Evolutionary conservation across 2,113 vertebrate species (phyloP).

Genomic region (Phoxinus phoxinus): DNA sequence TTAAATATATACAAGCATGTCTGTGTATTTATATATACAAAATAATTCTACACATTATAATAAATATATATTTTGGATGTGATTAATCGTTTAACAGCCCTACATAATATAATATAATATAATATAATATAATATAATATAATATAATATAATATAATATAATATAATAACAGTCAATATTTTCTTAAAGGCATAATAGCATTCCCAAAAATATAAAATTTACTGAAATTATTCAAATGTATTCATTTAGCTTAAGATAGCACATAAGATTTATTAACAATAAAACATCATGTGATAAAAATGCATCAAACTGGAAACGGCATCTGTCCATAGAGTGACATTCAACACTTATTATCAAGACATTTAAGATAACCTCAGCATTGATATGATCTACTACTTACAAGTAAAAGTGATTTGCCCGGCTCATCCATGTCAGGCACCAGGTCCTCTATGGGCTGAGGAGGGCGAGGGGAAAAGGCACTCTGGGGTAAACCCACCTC

Average conservation of each 20-base stretch:
- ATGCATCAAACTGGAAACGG: neutral
- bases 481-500: conserved; percentile 94
- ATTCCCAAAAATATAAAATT: no score
- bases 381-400: conserved; percentile 68
- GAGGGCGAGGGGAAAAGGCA: conserved; percentile 87
- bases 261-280: neutral
- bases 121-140: no score
- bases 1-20: no score
- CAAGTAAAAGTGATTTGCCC: conserved; percentile 92
- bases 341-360: neutral
- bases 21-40: no score
- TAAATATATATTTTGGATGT: no score
- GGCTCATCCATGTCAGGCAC: conserved; percentile 93
- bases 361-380: neutral
- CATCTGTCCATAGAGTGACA: neutral
- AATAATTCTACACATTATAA: no score
- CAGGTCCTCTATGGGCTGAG: conserved; percentile 88
- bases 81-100: no score
- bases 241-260: neutral
- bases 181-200: no score
- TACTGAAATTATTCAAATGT: neutral
- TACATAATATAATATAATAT: no score
- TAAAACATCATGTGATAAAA: neutral
- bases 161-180: no score
- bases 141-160: no score